A percentile compares a stretch with the other conserved stretches of the same genome.
phyloP scores from a whole-genome alignment of 2,888 invertebrate genomes.

The Lithophane semibrunnea region DNA sequence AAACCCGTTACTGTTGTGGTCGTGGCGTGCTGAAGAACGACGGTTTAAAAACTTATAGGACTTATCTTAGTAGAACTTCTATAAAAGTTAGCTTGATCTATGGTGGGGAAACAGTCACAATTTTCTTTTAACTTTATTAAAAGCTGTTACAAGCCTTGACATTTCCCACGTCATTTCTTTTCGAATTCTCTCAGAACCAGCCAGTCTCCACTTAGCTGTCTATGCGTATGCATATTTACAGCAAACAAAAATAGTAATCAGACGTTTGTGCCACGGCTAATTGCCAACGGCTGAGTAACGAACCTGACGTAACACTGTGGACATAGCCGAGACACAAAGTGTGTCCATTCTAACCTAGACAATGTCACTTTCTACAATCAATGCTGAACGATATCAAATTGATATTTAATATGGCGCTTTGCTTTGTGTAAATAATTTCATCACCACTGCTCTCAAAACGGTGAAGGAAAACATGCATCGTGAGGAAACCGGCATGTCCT shows the following conservation, averaged over 20 bases:
- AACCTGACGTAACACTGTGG: slow-evolving; percentile 62
- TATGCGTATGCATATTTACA: slow-evolving; percentile 65
- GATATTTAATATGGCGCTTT: background rate
- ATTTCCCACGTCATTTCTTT: slow-evolving; percentile 41
- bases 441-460: too few species aligned
- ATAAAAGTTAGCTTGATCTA: background rate
- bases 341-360: slow-evolving; percentile 41
- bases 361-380: slow-evolving; percentile 36
- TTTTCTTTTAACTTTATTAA: background rate
- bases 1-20: too few species aligned
- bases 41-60: background rate
- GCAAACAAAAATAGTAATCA: slow-evolving; percentile 77
- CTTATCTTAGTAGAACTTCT: background rate
- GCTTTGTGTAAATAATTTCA: too few species aligned
- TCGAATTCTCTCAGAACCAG: slow-evolving; percentile 23
- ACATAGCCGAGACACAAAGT: slow-evolving; percentile 29
- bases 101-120: background rate
- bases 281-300: slow-evolving; percentile 76
- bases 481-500: too few species aligned
- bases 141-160: background rate
- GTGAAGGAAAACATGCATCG: too few species aligned
- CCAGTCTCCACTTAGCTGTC: slow-evolving; percentile 50
- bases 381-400: background rate
- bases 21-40: too few species aligned
- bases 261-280: slow-evolving; percentile 76